phyloP scores from a whole-genome alignment of 2,888 invertebrate genomes.

The Tenthredo livida region DNA sequence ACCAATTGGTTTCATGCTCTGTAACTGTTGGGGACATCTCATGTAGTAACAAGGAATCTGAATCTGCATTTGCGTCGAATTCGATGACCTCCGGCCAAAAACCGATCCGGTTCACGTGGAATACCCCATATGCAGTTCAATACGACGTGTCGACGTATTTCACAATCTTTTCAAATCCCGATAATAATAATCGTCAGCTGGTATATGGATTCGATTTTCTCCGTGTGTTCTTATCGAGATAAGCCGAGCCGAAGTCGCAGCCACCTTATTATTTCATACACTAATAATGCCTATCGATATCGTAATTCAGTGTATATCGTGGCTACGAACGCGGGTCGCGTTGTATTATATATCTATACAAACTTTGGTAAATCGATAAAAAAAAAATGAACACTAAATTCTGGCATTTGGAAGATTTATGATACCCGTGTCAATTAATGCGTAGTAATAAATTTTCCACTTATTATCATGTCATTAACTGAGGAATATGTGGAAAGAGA shows the following conservation, averaged over 20 bases:
- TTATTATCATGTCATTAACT: background rate
- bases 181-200: background rate
- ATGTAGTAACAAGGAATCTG: too few relatives aligned
- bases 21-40: too few relatives aligned
- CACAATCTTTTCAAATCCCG: background rate
- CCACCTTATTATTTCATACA: background rate
- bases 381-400: background rate
- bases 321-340: constrained; percentile 10
- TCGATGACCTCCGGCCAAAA: too few relatives aligned
- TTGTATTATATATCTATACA: background rate
- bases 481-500: background rate
- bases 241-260: constrained; percentile 12
- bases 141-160: too few relatives aligned
- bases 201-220: background rate
- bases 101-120: too few relatives aligned
- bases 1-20: too few relatives aligned
- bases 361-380: background rate
- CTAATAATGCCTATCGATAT: background rate
- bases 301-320: constrained; percentile 18
- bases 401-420: background rate
- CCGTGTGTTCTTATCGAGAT: constrained; percentile 7
- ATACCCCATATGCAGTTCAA: too few relatives aligned
- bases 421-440: background rate
- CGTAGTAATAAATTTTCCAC: background rate
- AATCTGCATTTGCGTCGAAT: too few relatives aligned